Evolutionary conservation across 2,888 invertebrate genomes (phyloP).

Genomic region (Nephrotoma appendiculata): DNA sequence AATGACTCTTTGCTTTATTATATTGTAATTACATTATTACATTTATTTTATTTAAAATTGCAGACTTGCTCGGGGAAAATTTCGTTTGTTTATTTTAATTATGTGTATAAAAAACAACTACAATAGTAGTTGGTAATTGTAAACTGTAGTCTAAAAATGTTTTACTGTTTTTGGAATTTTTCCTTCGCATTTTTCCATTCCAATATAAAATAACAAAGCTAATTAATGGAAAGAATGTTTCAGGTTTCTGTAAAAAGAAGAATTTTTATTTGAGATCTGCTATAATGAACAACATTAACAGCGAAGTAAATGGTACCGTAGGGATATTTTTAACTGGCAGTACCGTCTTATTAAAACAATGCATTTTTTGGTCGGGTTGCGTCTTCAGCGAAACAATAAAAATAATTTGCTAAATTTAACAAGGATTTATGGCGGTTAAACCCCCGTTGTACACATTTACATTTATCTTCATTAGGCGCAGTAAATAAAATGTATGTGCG

Average conservation of each 20-base stretch:
- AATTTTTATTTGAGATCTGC: not conserved
- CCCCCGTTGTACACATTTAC: not conserved
- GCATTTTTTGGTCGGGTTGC: not conserved
- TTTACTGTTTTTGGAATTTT: not conserved
- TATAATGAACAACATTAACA: no score
- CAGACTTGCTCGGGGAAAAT: no score
- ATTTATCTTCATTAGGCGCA: not conserved
- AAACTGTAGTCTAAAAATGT: no score
- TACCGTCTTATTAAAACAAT: not conserved
- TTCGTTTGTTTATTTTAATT: no score
- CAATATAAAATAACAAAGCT: not conserved
- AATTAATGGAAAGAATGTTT: not conserved
- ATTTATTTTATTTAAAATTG: no score
- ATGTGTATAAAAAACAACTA: no score
- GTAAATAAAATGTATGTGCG: not conserved
- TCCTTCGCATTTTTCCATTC: not conserved
- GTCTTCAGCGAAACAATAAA: not conserved
- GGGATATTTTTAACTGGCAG: not conserved
- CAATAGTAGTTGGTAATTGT: no score
- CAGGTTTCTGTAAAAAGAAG: not conserved
- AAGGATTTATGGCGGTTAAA: not conserved
- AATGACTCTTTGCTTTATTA: no score
- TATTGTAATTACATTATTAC: no score
- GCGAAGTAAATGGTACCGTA: not conserved
- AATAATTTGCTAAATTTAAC: not conserved